Conservation (phyloP, 2,113 vertebrate species). For the Eubucco bourcierii region DNA sequence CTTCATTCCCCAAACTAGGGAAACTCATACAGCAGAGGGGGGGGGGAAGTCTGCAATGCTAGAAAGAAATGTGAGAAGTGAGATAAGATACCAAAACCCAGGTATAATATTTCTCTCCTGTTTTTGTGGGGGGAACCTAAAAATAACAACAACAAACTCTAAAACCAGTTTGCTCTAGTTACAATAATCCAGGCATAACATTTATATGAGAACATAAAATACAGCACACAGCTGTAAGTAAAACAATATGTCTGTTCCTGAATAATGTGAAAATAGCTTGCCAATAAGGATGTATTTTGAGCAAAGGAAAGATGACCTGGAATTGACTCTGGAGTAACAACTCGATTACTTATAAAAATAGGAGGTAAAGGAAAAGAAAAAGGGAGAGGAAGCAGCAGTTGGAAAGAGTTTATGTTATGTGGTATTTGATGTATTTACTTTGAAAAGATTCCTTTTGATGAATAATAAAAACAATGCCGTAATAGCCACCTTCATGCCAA, state of each 20-base stretch:
- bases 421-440: constrained; percentile 69
- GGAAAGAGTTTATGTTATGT: constrained; percentile 61
- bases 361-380: constrained; percentile 45
- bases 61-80: not conserved
- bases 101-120: constrained; percentile 28
- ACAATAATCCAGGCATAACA: constrained; percentile 80
- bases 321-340: constrained; percentile 84
- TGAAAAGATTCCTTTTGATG: constrained; percentile 70
- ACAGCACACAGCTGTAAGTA: constrained; percentile 78
- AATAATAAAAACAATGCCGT: constrained; percentile 67
- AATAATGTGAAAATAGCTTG: constrained; percentile 77
- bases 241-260: constrained; percentile 84
- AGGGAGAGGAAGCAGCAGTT: constrained; percentile 77
- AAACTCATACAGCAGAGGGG: not conserved
- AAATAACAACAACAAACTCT: constrained; percentile 68
- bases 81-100: constrained; percentile 8
- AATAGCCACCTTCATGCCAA: constrained; percentile 46
- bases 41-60: not conserved
- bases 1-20: not conserved
- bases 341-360: constrained; percentile 83
- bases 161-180: constrained; percentile 76
- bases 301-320: constrained; percentile 88
- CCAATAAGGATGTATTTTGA: constrained; percentile 78
- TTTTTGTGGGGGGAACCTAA: not conserved
- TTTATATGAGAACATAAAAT: constrained; percentile 85